A percentile compares a stretch with the other conserved stretches of the same genome.
phyloP scores from a whole-genome alignment of 2,797 vertebrate species.

The Fistularia tabacaria region DNA sequence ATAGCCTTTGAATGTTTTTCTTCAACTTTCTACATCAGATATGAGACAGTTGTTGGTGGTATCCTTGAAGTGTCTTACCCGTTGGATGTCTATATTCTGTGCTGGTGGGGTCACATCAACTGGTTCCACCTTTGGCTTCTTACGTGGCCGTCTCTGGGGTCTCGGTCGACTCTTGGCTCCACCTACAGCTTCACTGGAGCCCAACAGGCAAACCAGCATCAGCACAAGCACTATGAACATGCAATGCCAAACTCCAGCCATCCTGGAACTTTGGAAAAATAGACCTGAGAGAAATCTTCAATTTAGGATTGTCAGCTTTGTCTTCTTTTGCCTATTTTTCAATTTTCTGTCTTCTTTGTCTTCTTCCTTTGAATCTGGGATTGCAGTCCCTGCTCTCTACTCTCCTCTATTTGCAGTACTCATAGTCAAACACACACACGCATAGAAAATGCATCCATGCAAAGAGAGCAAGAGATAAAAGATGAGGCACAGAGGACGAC shows the following conservation, averaged over 20 bases:
- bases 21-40: not conserved
- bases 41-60: too few relatives aligned
- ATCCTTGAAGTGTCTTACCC: constrained; percentile 49
- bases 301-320: not conserved
- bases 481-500: constrained; percentile 16
- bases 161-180: constrained; percentile 58
- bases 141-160: constrained; percentile 47
- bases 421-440: constrained; percentile 11
- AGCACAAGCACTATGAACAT: constrained; percentile 23
- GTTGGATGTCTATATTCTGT: constrained; percentile 57
- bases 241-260: constrained; percentile 39
- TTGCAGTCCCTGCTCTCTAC: constrained; percentile 3
- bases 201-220: constrained; percentile 50
- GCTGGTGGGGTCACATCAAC: constrained; percentile 33
- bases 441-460: constrained; percentile 1
- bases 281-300: too few relatives aligned
- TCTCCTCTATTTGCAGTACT: constrained; percentile 14
- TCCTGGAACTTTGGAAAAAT: constrained; percentile 15
- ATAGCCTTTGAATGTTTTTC: not conserved
- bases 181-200: constrained; percentile 44
- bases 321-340: not conserved
- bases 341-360: constrained; percentile 3
- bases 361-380: not conserved
- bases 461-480: constrained; percentile 17
- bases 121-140: constrained; percentile 41